phyloP scores from a whole-genome alignment of 1,140 invertebrate species.

The Drosophila baimaii region DNA sequence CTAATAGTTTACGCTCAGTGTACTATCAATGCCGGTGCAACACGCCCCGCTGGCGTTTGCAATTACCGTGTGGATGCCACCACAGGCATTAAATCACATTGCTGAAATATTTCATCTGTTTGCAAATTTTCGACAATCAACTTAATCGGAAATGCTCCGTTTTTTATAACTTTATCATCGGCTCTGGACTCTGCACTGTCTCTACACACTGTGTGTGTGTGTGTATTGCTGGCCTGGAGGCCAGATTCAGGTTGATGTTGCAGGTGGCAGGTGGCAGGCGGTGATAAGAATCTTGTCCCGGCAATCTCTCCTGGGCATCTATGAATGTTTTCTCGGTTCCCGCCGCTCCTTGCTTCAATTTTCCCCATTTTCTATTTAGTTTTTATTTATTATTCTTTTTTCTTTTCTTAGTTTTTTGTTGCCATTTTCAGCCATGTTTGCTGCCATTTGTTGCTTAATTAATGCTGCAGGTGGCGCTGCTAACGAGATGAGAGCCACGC shows the following conservation, averaged over 20 bases:
- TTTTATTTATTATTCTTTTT: constrained; percentile 1
- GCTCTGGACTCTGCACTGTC: constrained; percentile 5
- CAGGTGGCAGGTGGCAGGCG: constrained; percentile 32
- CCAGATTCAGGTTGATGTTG: constrained; percentile 18
- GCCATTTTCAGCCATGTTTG: constrained; percentile 48
- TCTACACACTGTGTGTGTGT: not conserved
- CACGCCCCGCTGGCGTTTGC: constrained; percentile 66
- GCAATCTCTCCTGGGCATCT: constrained; percentile 47
- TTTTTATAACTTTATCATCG: constrained; percentile 76
- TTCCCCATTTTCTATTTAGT: constrained; percentile 1
- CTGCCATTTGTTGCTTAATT: constrained; percentile 69
- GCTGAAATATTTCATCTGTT: constrained; percentile 79
- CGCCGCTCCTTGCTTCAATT: not conserved
- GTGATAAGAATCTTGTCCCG: constrained; percentile 51
- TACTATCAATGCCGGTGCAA: constrained; percentile 15
- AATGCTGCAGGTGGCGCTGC: constrained; percentile 72
- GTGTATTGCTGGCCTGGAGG: not conserved
- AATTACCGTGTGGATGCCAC: constrained; percentile 62
- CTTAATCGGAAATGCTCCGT: constrained; percentile 62
- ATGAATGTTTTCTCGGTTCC: constrained; percentile 34
- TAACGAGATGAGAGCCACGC: constrained; percentile 61
- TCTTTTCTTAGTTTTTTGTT: not conserved
- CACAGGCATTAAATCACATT: constrained; percentile 67
- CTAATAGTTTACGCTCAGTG: not conserved
- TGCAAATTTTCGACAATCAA: constrained; percentile 81